phyloP scores from a whole-genome alignment of 37 sponge, comb jelly and placozoan species.

The Aphrocallistes beatrix region DNA sequence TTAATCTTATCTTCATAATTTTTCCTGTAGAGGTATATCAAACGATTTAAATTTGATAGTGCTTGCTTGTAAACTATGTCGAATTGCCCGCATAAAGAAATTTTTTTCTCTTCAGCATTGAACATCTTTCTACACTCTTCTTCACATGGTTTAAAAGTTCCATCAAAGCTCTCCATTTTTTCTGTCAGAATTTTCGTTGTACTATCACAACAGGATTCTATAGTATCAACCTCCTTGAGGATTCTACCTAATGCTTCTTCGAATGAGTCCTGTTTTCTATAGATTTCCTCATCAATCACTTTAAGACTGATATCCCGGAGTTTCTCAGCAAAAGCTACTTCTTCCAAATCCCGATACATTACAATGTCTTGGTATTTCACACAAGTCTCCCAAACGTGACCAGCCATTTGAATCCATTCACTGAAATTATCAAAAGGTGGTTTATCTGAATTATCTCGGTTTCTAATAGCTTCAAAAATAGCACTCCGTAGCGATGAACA shows the following conservation, averaged over 20 bases:
- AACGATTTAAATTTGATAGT: background rate
- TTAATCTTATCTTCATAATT: background rate
- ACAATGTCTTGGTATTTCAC: conserved; percentile 15
- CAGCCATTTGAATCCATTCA: background rate
- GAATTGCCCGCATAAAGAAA: background rate
- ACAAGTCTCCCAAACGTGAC: background rate
- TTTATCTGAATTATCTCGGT: background rate
- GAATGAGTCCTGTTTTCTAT: background rate
- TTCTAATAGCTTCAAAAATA: background rate
- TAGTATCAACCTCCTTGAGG: background rate
- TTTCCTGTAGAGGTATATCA: background rate
- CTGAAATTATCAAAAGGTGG: background rate
- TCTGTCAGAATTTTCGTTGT: background rate
- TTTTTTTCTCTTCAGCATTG: background rate
- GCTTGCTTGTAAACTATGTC: background rate
- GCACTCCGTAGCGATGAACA: background rate
- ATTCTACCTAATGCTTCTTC: background rate
- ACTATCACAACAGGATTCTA: background rate
- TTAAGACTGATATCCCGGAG: background rate
- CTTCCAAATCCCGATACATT: background rate
- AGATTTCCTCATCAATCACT: background rate
- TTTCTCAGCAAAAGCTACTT: background rate
- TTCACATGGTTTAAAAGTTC: background rate
- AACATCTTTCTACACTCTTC: background rate
- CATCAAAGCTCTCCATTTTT: background rate